Conservation (phyloP, 2,113 vertebrate species). For the Craseonycteris thonglongyai region DNA sequence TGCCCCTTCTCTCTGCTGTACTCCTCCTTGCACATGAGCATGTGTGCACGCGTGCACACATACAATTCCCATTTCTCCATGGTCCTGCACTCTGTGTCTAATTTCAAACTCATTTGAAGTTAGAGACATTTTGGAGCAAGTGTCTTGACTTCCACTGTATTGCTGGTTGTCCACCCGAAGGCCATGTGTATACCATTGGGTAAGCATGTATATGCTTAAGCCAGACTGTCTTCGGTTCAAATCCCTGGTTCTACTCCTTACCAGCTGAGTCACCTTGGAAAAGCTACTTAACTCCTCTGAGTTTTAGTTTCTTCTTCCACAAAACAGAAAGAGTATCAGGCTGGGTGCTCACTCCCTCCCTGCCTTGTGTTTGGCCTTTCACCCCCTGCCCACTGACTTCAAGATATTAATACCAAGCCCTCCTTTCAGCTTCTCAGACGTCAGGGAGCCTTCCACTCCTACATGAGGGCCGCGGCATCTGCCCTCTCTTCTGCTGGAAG, state of each 20-base stretch:
- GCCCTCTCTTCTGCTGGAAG: background rate
- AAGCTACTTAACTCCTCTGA: background rate
- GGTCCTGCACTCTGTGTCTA: background rate
- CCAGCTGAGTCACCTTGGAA: background rate
- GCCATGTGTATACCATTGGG: rapidly evolving
- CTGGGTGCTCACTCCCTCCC: background rate
- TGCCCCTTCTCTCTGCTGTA: background rate
- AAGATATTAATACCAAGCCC: background rate
- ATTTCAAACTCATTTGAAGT: no score
- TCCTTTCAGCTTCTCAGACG: background rate
- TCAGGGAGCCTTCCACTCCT: background rate
- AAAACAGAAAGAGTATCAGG: background rate
- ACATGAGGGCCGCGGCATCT: background rate
- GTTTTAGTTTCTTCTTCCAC: background rate
- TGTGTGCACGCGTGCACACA: no score
- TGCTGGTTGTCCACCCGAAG: background rate
- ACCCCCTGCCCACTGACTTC: background rate
- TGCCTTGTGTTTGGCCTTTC: background rate
- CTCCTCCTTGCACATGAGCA: background rate
- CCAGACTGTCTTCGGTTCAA: background rate
- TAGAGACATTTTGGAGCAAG: background rate
- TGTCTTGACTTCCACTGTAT: background rate
- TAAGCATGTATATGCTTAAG: background rate
- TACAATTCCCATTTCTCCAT: no score
- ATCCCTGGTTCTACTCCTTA: background rate